These are phyloP conservation scores for Tetranychus cinnabarinus DNA, from an alignment of 1,140 invertebrate species.

Conservation along the genomic window DNA sequence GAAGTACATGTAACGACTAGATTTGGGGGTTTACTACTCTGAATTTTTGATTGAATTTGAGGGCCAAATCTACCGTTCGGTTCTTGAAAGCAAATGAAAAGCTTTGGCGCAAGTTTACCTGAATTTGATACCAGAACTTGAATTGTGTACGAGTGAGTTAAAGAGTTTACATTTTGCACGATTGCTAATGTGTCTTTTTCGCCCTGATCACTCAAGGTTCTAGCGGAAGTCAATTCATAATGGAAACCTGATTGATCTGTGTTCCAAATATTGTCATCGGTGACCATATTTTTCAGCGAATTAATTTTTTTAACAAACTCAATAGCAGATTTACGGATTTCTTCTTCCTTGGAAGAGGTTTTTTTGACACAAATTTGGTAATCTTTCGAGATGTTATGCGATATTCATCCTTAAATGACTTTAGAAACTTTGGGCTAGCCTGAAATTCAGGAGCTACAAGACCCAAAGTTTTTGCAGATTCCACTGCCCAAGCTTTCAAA, in stretches of 20 bases:
- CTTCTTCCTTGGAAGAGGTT: background rate
- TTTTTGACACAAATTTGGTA: background rate
- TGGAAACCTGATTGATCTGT: background rate
- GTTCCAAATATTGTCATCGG: background rate
- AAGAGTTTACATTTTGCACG: background rate
- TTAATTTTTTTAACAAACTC: background rate
- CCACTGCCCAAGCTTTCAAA: background rate
- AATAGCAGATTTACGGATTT: background rate
- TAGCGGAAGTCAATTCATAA: background rate
- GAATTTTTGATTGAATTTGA: background rate
- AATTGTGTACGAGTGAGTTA: background rate
- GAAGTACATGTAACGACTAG: background rate
- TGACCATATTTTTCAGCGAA: background rate
- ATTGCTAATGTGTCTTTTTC: background rate
- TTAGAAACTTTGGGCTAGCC: background rate
- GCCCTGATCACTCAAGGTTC: background rate
- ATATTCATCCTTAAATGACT: background rate
- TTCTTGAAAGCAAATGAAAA: background rate
- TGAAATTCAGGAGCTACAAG: background rate
- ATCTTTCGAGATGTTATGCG: background rate
- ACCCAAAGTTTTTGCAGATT: background rate
- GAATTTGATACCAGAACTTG: background rate
- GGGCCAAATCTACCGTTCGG: background rate
- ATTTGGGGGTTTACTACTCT: background rate
- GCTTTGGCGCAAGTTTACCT: background rate